Conservation (phyloP, 2,113 vertebrate genomes). For the Cygnus atratus region DNA sequence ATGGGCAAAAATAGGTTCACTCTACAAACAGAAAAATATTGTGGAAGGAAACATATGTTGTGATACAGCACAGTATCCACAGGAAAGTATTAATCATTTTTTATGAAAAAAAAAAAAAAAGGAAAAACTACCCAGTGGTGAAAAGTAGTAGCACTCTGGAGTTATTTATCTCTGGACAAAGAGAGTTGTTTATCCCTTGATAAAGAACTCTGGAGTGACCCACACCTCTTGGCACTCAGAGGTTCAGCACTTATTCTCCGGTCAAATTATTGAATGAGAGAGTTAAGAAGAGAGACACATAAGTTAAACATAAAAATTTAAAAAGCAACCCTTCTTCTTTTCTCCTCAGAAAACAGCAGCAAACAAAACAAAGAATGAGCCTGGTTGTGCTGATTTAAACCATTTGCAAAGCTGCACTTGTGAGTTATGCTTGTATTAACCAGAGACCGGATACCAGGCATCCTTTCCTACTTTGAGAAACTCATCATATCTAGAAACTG, state of each 20-base stretch:
- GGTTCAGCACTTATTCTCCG: background rate
- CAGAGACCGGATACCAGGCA: background rate
- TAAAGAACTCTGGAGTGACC: background rate
- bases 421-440: background rate
- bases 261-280: background rate
- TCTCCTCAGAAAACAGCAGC: background rate
- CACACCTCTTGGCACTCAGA: background rate
- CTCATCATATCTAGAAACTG: background rate
- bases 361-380: background rate
- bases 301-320: background rate
- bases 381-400: background rate
- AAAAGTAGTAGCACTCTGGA: background rate
- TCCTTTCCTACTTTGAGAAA: background rate
- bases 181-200: no score
- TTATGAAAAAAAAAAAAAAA: background rate
- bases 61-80: background rate
- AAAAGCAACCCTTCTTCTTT: background rate
- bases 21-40: constrained; percentile 6
- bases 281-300: background rate
- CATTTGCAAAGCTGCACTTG: background rate
- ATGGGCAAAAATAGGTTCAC: background rate
- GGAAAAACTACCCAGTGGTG: background rate
- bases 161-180: no score
- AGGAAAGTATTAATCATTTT: background rate
- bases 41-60: background rate